Evolutionary conservation across 2,888 invertebrate genomes (phyloP).

Genomic region (Caenorhabditis becei): DNA sequence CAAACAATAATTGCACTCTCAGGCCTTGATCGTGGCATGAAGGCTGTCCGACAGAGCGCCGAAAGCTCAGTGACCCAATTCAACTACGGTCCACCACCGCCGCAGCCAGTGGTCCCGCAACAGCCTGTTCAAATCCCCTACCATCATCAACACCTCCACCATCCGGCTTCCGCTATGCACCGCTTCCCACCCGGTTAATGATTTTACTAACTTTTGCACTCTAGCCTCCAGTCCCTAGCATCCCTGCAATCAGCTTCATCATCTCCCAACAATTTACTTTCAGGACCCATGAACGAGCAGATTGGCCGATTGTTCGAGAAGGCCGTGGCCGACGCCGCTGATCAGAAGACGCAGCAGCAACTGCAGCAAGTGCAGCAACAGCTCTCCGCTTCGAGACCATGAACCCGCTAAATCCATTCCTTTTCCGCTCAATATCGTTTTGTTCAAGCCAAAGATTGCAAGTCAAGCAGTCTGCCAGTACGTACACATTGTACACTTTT

Average conservation of each 20-base stretch:
- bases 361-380: constrained; percentile 47
- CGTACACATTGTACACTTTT: constrained; percentile 60
- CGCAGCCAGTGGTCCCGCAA: constrained; percentile 31
- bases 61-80: constrained; percentile 68
- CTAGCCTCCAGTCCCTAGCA: constrained; percentile 15
- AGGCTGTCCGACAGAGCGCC: constrained; percentile 70
- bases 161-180: constrained; percentile 29
- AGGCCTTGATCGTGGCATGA: constrained; percentile 72
- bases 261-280: constrained; percentile 7
- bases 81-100: constrained; percentile 55
- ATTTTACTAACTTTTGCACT: constrained; percentile 42
- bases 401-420: constrained; percentile 22
- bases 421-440: constrained; percentile 20
- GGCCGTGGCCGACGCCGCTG: constrained; percentile 69
- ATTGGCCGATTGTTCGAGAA: constrained; percentile 73
- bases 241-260: not conserved
- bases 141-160: constrained; percentile 50
- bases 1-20: constrained; percentile 46
- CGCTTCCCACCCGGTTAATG: constrained; percentile 39
- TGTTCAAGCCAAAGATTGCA: constrained; percentile 50
- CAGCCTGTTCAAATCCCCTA: constrained; percentile 57
- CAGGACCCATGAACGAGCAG: constrained; percentile 75
- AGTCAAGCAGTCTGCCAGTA: constrained; percentile 61
- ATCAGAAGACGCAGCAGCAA: constrained; percentile 55
- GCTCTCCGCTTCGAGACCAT: constrained; percentile 30